phyloP scores from a whole-genome alignment of 1,140 invertebrate species.

The Cydia splendana region DNA sequence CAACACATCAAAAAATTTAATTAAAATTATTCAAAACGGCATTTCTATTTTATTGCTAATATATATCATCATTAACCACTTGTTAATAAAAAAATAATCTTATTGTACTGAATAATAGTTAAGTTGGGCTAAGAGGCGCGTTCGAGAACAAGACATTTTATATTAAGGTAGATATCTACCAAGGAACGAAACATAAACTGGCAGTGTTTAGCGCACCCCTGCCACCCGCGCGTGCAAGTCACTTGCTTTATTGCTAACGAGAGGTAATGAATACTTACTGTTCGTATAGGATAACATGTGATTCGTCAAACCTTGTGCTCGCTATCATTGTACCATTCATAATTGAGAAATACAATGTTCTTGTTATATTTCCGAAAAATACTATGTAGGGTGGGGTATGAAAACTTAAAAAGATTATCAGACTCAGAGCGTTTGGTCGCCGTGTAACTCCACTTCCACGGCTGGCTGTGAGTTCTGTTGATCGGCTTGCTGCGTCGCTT shows the following conservation, averaged over 20 bases:
- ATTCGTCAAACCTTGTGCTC: conserved; percentile 1
- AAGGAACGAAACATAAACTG: not conserved
- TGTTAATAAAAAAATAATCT: conserved; percentile 16
- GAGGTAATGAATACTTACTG: conserved; percentile 32
- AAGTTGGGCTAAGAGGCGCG: not conserved
- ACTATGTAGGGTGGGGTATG: conserved; percentile 41
- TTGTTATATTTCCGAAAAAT: conserved; percentile 17
- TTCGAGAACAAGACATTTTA: not conserved
- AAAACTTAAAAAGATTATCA: conserved; percentile 43
- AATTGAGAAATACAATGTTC: not conserved
- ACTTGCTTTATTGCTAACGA: conserved; percentile 20
- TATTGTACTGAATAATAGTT: conserved; percentile 16
- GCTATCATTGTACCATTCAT: not conserved
- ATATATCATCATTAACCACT: conserved; percentile 23
- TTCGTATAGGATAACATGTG: conserved; percentile 3
- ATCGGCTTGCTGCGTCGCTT: conserved; percentile 46
- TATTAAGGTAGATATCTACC: not conserved
- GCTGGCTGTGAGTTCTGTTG: conserved; percentile 55
- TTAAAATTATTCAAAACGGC: not conserved
- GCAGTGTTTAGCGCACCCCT: conserved; percentile 12
- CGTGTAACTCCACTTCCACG: conserved; percentile 61
- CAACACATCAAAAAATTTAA: conserved; percentile 16
- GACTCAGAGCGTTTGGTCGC: conserved; percentile 64
- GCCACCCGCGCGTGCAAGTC: not conserved
- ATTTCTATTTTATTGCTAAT: conserved; percentile 28